Evolutionary conservation across 2,113 vertebrate genomes (phyloP).

Genomic region (Melanocharis versteri): DNA sequence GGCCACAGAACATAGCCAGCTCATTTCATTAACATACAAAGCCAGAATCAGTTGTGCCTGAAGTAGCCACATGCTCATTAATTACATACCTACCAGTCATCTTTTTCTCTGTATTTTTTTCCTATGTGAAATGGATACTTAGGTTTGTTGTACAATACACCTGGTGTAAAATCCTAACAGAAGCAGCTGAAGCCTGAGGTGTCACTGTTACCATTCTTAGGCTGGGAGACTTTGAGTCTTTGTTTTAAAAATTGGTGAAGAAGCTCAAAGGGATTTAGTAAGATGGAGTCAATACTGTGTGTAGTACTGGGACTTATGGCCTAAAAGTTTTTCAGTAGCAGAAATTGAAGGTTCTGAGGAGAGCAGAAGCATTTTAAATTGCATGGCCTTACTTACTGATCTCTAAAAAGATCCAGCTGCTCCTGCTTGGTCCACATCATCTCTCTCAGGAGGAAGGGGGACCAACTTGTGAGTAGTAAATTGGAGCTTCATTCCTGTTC

Average conservation of each 20-base stretch:
- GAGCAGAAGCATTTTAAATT: neutral
- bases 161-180: neutral
- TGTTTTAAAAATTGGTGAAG: neutral
- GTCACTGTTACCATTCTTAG: neutral
- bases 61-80: neutral
- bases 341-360: neutral
- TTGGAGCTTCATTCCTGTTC: neutral
- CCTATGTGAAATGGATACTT: neutral
- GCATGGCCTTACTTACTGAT: neutral
- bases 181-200: neutral
- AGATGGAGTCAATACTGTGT: neutral
- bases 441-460: neutral
- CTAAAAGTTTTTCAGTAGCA: neutral
- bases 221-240: neutral
- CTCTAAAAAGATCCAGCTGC: neutral
- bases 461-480: neutral
- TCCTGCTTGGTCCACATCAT: neutral
- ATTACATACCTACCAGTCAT: neutral
- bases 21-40: neutral
- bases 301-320: neutral
- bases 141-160: neutral
- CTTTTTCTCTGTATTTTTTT: neutral
- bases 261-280: neutral
- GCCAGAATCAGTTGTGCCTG: neutral
- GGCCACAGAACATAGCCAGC: neutral